phyloP scores from a whole-genome alignment of 1,140 invertebrate species.

The Archivesica marissinica region DNA sequence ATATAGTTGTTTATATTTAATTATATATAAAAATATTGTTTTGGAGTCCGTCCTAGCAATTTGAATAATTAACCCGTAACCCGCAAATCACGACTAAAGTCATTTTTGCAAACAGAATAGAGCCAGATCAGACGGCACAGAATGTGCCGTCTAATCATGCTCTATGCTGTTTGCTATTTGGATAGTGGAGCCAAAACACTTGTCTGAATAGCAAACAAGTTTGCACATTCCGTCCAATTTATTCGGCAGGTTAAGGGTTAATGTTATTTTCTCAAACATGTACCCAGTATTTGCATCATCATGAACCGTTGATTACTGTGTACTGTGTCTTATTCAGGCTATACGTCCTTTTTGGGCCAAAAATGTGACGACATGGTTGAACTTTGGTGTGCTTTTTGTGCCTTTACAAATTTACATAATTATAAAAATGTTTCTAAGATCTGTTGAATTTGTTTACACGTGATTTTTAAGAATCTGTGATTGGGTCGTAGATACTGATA shows the following conservation, averaged over 20 bases:
- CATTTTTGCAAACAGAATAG: not conserved
- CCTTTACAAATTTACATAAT: not conserved
- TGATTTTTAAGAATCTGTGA: not conserved
- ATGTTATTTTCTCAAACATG: too few relatives aligned
- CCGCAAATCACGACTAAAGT: too few relatives aligned
- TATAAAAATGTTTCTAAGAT: not conserved
- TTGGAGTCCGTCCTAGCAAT: conserved; percentile 7
- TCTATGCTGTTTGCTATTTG: too few relatives aligned
- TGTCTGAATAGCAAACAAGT: too few relatives aligned
- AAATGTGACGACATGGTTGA: conserved; percentile 4
- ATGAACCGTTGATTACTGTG: too few relatives aligned
- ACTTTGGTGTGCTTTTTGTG: conserved; percentile 11
- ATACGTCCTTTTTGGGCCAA: conserved; percentile 17
- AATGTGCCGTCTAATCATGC: too few relatives aligned
- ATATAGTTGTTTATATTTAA: conserved; percentile 14
- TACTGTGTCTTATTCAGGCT: not conserved
- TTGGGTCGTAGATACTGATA: not conserved
- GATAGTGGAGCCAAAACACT: too few relatives aligned
- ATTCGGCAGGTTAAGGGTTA: too few relatives aligned
- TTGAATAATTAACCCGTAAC: too few relatives aligned
- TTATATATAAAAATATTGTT: not conserved
- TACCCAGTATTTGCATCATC: too few relatives aligned
- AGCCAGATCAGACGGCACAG: too few relatives aligned
- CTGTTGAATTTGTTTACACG: conserved; percentile 15
- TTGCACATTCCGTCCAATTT: too few relatives aligned